Evolutionary conservation across 2,888 invertebrate species (phyloP).

Genomic region (Apantesis nais): DNA sequence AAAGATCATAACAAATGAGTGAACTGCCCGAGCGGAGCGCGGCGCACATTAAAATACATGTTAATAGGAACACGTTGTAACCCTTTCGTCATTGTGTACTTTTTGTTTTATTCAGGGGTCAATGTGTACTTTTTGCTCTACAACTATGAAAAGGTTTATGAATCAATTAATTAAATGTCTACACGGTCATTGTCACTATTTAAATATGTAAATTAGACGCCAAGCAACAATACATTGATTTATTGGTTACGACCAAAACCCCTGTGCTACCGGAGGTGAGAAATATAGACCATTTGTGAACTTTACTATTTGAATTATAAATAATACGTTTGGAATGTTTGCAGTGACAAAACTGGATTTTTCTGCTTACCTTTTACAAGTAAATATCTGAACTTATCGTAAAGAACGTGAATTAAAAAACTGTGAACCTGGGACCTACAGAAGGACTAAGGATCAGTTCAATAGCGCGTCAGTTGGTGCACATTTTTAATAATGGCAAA

Average conservation of each 20-base stretch:
- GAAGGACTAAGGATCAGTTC: background rate
- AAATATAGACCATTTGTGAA: slow-evolving; percentile 64
- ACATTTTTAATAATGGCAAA: background rate
- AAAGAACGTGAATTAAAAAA: background rate
- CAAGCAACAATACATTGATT: slow-evolving; percentile 80
- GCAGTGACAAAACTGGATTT: slow-evolving; percentile 40
- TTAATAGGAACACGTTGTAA: slow-evolving; percentile 80
- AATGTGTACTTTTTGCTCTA: slow-evolving; percentile 76
- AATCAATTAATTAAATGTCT: slow-evolving; percentile 85
- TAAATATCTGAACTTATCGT: background rate
- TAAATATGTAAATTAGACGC: slow-evolving; percentile 81
- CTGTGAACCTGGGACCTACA: background rate
- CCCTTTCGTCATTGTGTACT: slow-evolving; percentile 75
- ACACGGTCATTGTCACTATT: slow-evolving; percentile 82
- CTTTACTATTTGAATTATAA: slow-evolving; percentile 52
- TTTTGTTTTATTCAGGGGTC: slow-evolving; percentile 83
- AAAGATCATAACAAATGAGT: slow-evolving; percentile 77
- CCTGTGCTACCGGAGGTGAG: slow-evolving; percentile 70
- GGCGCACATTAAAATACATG: slow-evolving; percentile 74
- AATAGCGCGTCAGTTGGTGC: background rate
- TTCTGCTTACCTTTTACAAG: background rate
- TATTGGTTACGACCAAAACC: slow-evolving; percentile 70
- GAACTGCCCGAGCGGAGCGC: slow-evolving; percentile 66
- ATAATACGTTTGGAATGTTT: slow-evolving; percentile 55
- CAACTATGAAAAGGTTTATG: slow-evolving; percentile 80